Evolutionary conservation across 2,797 vertebrate genomes (phyloP), one percentile per base, ranked within the genome.

Genomic region (Macroramphosus scolopax): DNA sequence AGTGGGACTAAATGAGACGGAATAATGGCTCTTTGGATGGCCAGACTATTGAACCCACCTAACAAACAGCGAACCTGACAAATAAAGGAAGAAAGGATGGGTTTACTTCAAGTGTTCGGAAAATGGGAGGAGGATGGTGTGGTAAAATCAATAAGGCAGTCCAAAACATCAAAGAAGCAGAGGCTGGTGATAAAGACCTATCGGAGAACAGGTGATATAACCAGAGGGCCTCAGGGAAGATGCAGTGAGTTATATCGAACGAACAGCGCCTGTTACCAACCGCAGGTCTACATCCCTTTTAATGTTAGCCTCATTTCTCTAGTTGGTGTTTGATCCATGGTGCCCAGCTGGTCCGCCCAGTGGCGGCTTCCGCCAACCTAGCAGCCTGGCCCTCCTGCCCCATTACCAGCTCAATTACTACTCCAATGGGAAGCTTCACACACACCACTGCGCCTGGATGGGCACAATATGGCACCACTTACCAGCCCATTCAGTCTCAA

Each of bases 401-500:
- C 74, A 86, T 88, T 87, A 87, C 79, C 64, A 79, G 78, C 81
- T 84, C 85, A 81, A 87, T 85, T 83, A 78, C 76, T 70, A 74
- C 77, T 80, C 82, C 82, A 79, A 75, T 77, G 72, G 82, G 78
- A 78, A 82, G 77, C 78, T 57, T 50, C 57, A 52, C 66, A 80
- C 78, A 77, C 68, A 42, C 74, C 74, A 80, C 65, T 73, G 77
- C 73, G 76, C 88, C 81, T 87, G 77, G 76, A 84, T 87, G 83
- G 75, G 66, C 83, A 84, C 88, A 89, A 88, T 88, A 89, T 89
- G 88, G 80, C 81, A 80, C 82, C 86, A 87, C 84, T 89, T 85
- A 87, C 75, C 61, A 75, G 61, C 71, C 75, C 59, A 80, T 83
- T 82, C 77, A 80, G 77, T 77, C 63, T 63, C 44, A 59, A 54